These are phyloP conservation scores for Tachycineta bicolor DNA, from an alignment of 2,113 vertebrate species.

Conservation along the genomic window DNA sequence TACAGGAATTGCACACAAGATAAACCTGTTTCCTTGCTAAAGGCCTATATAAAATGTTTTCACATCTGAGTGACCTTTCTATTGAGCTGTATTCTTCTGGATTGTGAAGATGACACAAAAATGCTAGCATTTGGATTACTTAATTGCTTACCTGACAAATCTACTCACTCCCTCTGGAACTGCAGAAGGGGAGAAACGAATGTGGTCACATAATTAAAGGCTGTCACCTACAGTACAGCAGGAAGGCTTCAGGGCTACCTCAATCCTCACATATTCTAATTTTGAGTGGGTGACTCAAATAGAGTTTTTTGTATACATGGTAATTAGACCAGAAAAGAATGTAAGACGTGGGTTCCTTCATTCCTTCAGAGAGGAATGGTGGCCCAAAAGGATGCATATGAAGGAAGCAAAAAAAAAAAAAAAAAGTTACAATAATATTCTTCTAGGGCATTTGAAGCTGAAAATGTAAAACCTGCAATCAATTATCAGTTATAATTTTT, in stretches of 20 bases:
- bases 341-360: not conserved
- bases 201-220: constrained; percentile 6
- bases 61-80: not conserved
- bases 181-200: not conserved
- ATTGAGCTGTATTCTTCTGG: not conserved
- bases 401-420: not conserved
- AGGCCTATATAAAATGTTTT: not conserved
- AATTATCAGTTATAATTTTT: not conserved
- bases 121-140: not conserved
- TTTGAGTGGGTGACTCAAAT: not conserved
- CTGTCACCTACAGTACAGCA: not conserved
- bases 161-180: not conserved
- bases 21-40: not conserved
- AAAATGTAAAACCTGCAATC: not conserved
- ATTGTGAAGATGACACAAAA: not conserved
- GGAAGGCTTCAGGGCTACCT: not conserved
- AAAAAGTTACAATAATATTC: not conserved
- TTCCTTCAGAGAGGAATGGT: not conserved
- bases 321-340: not conserved
- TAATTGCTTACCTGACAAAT: constrained; percentile 12
- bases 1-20: not conserved
- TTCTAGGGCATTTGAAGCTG: not conserved
- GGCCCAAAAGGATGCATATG: not conserved
- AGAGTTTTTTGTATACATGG: not conserved
- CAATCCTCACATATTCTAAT: not conserved